Evolutionary conservation across 2,113 vertebrate species (phyloP).

Genomic region (Anthoscopus minutus): DNA sequence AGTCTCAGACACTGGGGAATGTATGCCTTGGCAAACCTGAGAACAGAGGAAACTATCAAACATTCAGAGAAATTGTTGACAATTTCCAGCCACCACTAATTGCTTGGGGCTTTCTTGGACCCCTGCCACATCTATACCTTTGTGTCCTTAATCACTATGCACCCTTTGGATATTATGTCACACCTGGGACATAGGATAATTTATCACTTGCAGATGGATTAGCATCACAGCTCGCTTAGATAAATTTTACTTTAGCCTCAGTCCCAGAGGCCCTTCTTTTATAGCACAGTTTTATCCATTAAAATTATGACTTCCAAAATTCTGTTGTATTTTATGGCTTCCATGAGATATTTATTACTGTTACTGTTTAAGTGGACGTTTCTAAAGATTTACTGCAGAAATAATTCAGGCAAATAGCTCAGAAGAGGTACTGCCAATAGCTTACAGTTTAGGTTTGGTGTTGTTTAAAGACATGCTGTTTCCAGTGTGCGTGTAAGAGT

Average conservation of each 20-base stretch:
- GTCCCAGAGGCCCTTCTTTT: constrained; percentile 73
- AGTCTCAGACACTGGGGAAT: background rate
- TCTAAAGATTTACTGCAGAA: constrained; percentile 74
- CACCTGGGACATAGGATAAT: constrained; percentile 72
- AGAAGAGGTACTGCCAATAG: constrained; percentile 48
- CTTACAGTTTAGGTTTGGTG: background rate
- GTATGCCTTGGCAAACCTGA: constrained; percentile 39
- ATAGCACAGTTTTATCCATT: constrained; percentile 76
- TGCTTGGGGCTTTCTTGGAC: constrained; percentile 65
- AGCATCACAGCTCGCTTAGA: constrained; percentile 64
- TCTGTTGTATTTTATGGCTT: constrained; percentile 75
- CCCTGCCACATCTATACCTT: constrained; percentile 69
- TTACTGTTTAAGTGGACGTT: constrained; percentile 72
- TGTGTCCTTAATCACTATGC: constrained; percentile 67
- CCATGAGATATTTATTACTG: constrained; percentile 73
- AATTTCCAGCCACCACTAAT: constrained; percentile 73
- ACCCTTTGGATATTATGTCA: constrained; percentile 68
- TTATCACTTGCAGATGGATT: constrained; percentile 74
- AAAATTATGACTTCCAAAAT: constrained; percentile 82
- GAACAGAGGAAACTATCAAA: constrained; percentile 58
- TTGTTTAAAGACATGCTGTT: background rate
- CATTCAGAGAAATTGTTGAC: constrained; percentile 63
- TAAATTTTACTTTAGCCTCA: constrained; percentile 66
- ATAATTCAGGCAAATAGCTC: constrained; percentile 65
- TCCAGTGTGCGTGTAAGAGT: background rate